A percentile compares a stretch with the other conserved stretches of the same genome.
These are phyloP conservation scores for Salpingus planirostris DNA, from an alignment of 2,888 invertebrate species.

Conservation along the genomic window DNA sequence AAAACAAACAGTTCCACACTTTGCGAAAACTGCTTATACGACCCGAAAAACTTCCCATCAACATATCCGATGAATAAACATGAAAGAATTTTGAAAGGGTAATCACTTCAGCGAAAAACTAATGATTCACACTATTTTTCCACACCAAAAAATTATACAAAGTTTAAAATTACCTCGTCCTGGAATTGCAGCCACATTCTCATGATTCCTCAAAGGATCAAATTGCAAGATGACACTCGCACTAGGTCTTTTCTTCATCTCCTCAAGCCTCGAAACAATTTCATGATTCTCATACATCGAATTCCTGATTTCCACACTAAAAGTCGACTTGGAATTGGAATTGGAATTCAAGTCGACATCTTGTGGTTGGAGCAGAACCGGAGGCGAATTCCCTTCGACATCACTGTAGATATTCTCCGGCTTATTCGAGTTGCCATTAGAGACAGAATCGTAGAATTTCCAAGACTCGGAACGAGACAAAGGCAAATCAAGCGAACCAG, in stretches of 20 bases:
- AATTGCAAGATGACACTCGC: conserved; percentile 64
- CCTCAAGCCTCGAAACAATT: conserved; percentile 19
- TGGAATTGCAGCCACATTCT: no score
- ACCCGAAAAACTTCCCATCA: no score
- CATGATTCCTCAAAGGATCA: conserved; percentile 50
- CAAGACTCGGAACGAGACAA: conserved; percentile 45
- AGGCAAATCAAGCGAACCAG: conserved; percentile 26
- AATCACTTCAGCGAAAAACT: no score
- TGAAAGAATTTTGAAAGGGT: no score
- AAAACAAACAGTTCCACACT: no score
- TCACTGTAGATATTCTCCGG: conserved; percentile 19
- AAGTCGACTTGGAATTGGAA: conserved; percentile 14
- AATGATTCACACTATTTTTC: no score
- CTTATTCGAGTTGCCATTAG: no score
- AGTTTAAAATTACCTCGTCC: no score
- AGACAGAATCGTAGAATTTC: conserved; percentile 44
- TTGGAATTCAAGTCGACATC: conserved; percentile 21
- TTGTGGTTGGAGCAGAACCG: conserved; percentile 1
- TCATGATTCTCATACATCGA: conserved; percentile 44
- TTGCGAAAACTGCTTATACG: no score
- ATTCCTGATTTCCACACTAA: conserved; percentile 25
- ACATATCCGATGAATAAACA: no score
- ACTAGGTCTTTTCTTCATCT: conserved; percentile 17
- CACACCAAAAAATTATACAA: no score
- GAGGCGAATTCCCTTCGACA: conserved; percentile 19